Conservation (phyloP, 37 sponge, comb jelly and placozoan genomes). For the Aplysina aerophoba region DNA sequence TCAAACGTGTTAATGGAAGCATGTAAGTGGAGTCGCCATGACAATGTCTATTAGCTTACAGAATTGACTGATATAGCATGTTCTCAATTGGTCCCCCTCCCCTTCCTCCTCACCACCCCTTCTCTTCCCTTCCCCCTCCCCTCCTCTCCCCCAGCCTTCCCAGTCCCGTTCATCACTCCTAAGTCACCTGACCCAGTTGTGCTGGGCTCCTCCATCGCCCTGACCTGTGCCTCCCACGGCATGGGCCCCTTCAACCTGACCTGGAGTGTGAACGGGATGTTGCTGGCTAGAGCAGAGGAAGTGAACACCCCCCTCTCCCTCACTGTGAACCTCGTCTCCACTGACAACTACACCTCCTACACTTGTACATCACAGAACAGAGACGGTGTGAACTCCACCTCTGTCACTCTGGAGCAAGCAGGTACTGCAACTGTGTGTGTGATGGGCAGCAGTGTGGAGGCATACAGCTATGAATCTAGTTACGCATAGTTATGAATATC, state of each 20-base stretch:
- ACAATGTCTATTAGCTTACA: no score
- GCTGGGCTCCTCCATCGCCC: neutral
- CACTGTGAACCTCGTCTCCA: neutral
- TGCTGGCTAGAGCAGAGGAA: constrained; percentile 3
- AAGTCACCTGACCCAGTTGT: constrained; percentile 15
- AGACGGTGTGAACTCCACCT: neutral
- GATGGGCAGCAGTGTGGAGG: no score
- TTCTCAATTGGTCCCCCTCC: no score
- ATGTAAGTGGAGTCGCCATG: no score
- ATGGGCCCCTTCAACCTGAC: constrained; percentile 10
- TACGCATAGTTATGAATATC: no score
- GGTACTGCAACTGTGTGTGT: neutral
- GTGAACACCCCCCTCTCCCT: neutral
- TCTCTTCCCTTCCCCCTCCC: neutral
- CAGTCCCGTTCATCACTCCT: constrained; percentile 15
- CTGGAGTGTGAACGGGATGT: neutral
- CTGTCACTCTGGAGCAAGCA: constrained; percentile 15
- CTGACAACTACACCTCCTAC: constrained; percentile 21
- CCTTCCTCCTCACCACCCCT: neutral
- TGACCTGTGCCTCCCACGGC: constrained; percentile 22
- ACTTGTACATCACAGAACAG: constrained; percentile 15
- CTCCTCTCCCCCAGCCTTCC: neutral
- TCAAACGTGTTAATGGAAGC: no score
- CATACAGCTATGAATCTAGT: no score
- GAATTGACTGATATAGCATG: no score